phyloP scores from a whole-genome alignment of 2,888 invertebrate genomes.

The Rotaria socialis region DNA sequence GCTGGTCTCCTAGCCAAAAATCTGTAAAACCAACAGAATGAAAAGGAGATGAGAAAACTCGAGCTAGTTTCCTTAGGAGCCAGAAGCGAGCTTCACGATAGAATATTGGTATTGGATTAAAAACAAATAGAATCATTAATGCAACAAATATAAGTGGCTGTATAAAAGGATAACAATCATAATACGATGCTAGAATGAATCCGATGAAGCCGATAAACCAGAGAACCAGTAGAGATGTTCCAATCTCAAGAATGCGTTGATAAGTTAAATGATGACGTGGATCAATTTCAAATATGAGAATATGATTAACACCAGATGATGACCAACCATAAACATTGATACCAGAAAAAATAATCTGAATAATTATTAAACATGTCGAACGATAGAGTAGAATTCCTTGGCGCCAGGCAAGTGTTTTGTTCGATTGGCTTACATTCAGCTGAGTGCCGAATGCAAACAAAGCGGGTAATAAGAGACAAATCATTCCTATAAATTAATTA shows the following conservation, averaged over 20 bases:
- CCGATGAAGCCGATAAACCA: constrained; percentile 85
- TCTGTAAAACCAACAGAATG: constrained; percentile 66
- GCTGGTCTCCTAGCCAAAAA: constrained; percentile 96
- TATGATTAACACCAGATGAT: constrained; percentile 95
- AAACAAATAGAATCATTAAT: constrained; percentile 74
- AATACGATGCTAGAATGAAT: constrained; percentile 73
- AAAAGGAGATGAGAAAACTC: constrained; percentile 43
- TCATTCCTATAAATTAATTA: constrained; percentile 56
- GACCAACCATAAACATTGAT: constrained; percentile 95
- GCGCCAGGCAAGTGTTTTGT: constrained; percentile 51
- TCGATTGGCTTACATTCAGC: background rate
- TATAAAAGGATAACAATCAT: constrained; percentile 83
- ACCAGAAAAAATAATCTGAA: constrained; percentile 87
- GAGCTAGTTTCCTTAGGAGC: constrained; percentile 69
- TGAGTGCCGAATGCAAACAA: background rate
- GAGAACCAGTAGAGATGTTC: background rate
- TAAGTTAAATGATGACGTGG: constrained; percentile 81
- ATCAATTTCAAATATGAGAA: constrained; percentile 91
- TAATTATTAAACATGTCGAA: constrained; percentile 82
- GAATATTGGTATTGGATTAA: constrained; percentile 86
- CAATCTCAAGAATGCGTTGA: constrained; percentile 85
- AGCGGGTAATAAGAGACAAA: constrained; percentile 43
- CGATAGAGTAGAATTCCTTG: constrained; percentile 86
- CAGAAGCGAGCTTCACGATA: constrained; percentile 88
- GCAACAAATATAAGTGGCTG: constrained; percentile 78